A percentile compares a stretch with the other conserved stretches of the same genome.
phyloP scores from a whole-genome alignment of 2,113 vertebrate species.

The Oostethus manadensis region DNA sequence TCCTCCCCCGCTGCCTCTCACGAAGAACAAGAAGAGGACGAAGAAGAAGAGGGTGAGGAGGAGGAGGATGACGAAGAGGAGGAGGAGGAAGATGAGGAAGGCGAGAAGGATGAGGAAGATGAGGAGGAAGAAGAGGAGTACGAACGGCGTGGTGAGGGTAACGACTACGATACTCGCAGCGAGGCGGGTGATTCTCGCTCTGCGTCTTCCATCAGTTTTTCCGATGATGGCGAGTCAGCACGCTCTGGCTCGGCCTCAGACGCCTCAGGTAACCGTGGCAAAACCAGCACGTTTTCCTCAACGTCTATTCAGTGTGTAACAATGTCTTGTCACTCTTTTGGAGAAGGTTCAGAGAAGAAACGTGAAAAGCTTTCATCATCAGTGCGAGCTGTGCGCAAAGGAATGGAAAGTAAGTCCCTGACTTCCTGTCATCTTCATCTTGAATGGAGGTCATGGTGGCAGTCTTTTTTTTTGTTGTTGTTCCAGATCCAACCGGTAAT shows the following conservation, averaged over 20 bases:
- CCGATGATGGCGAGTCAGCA: conserved; percentile 87
- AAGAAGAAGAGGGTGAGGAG: conserved; percentile 59
- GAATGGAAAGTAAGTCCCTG: conserved; percentile 71
- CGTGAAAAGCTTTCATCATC: conserved; percentile 97
- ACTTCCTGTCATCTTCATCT: neutral
- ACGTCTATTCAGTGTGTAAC: neutral
- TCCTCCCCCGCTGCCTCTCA: conserved; percentile 83
- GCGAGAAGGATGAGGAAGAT: conserved; percentile 79
- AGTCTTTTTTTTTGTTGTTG: neutral
- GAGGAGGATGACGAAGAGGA: conserved; percentile 54
- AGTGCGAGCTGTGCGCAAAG: conserved; percentile 96
- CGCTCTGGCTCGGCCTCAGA: conserved; percentile 87
- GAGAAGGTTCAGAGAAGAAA: conserved; percentile 93
- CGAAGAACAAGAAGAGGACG: conserved; percentile 58
- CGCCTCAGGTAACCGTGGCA: conserved; percentile 78
- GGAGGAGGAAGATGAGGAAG: conserved; percentile 75
- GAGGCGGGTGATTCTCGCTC: conserved; percentile 94
- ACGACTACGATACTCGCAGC: conserved; percentile 92
- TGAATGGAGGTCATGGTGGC: no score
- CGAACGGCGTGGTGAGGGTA: conserved; percentile 74
- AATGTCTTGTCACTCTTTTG: conserved; percentile 16
- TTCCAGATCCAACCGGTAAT: conserved; percentile 89
- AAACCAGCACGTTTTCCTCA: neutral
- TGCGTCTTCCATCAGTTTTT: conserved; percentile 88
- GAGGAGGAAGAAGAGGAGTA: conserved; percentile 81